These are phyloP conservation scores for Sphinx pinastri DNA, from an alignment of 2,888 invertebrate genomes.

Conservation along the genomic window DNA sequence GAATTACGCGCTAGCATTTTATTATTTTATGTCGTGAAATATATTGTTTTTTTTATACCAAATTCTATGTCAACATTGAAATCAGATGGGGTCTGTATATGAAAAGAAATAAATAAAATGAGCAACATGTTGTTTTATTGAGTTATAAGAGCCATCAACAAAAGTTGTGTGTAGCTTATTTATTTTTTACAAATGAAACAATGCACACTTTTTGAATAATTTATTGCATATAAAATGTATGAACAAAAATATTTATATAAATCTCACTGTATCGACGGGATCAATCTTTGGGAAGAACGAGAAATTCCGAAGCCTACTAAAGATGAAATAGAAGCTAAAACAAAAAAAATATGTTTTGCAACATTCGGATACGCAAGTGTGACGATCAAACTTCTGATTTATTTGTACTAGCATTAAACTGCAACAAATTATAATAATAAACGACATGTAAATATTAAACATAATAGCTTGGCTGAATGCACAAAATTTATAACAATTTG, in stretches of 20 bases:
- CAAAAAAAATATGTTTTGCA: background rate
- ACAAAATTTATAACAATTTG: no score
- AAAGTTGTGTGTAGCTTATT: no score
- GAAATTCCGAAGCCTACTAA: slow-evolving; percentile 25
- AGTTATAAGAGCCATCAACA: background rate
- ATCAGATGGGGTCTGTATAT: slow-evolving; percentile 78
- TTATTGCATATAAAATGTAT: slow-evolving; percentile 52
- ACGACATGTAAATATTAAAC: no score
- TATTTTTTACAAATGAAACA: background rate
- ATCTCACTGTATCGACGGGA: slow-evolving; percentile 43
- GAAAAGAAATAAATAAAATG: slow-evolving; percentile 71
- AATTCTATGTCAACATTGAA: slow-evolving; percentile 68
- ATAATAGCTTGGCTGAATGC: no score
- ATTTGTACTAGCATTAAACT: no score
- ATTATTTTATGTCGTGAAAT: slow-evolving; percentile 55
- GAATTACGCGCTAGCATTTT: slow-evolving; percentile 49
- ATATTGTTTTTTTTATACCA: slow-evolving; percentile 58
- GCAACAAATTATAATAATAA: no score
- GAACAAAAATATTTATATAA: slow-evolving; percentile 49
- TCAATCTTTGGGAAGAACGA: slow-evolving; percentile 35
- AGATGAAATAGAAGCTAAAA: background rate
- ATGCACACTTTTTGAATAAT: slow-evolving; percentile 28
- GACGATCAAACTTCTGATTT: no score
- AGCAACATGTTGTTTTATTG: slow-evolving; percentile 43
- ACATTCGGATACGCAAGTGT: no score